Evolutionary conservation across 2,888 invertebrate genomes (phyloP), one percentile per base, ranked within the genome.

Genomic region (Drosophila rubida): DNA sequence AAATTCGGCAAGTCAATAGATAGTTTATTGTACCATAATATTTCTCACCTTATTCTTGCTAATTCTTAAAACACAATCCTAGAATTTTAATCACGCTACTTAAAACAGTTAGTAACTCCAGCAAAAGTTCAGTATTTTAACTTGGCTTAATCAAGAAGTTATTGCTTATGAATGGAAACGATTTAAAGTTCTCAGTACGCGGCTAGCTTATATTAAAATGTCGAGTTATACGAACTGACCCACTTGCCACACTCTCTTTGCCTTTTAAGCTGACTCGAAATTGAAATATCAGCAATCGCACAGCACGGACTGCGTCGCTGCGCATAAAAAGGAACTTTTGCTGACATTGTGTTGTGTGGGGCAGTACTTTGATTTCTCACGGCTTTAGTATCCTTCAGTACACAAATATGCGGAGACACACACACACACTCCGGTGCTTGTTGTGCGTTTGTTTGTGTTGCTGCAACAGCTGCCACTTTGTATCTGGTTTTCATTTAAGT

Each of bases 381-480:
- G 14, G 6, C 25, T 27, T 19, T 13, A n/a, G 32, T 32, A 32
- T 32, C 32, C 32, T 6, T 22, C n/a, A 46, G 37, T 7, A 9
- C 19, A 19, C 11, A 22, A 14, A 9, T 19, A n/a, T 23, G n/a
- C 23, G n/a, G n/a, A 54, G 19, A 49, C 48, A 13, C 30, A 30
- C 27, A n/a, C 41, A 41, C 50, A 27, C 23, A 14, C 27, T 39
- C 30, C 19, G 22, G 46, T 32, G 49, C 42, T 22, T 46, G 49
- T 48, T 32, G 39, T 51, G n/a, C 41, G 8, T 41, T 11, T 41
- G 41, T 41, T 53, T 30, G 51, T 41, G 27, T 53, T 54, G 44
- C 41, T 69, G 74, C 73, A 73, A 61, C 72, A 68, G 59, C 72
- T 64, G 73, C 57, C 60, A 64, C 69, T 67, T 69, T 75, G 65